Percentiles rank a stretch among this genome's conserved stretches.
Conservation (phyloP, 2,888 invertebrate genomes). For the Phortica okadai region DNA sequence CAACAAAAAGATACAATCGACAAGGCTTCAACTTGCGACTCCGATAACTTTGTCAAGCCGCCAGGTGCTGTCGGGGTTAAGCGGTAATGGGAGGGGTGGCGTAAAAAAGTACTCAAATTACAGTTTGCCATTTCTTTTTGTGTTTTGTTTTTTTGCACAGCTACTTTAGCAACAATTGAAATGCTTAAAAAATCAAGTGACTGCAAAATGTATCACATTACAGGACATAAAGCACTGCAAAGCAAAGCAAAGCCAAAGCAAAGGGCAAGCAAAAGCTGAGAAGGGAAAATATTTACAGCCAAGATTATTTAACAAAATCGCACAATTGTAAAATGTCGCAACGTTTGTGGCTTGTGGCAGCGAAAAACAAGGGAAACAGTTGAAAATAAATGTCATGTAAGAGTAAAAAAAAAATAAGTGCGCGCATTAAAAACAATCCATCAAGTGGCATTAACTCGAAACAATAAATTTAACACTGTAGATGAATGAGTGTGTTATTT, state of each 20-base stretch:
- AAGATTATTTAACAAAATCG: slow-evolving; percentile 15
- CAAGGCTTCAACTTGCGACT: not conserved
- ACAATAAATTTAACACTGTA: slow-evolving; percentile 68
- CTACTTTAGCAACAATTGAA: slow-evolving; percentile 42
- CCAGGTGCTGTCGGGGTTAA: not conserved
- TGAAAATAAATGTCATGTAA: slow-evolving; percentile 11
- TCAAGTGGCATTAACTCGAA: slow-evolving; percentile 72
- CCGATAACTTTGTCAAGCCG: no score
- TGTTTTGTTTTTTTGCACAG: not conserved
- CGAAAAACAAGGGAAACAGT: not conserved
- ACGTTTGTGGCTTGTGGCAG: not conserved
- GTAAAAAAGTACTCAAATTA: not conserved
- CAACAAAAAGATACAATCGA: not conserved
- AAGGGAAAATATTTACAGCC: slow-evolving; percentile 28
- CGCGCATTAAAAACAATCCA: slow-evolving; percentile 67
- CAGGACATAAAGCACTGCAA: slow-evolving; percentile 42
- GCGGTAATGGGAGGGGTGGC: not conserved
- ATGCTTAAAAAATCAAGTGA: slow-evolving; percentile 51
- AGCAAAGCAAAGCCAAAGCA: slow-evolving; percentile 37
- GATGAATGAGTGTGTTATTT: slow-evolving; percentile 33
- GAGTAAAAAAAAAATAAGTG: slow-evolving; percentile 45
- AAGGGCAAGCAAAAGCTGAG: slow-evolving; percentile 5
- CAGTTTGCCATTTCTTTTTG: not conserved
- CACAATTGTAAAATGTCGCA: not conserved
- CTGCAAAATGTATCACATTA: slow-evolving; percentile 49